Evolutionary conservation across 2,888 invertebrate species (phyloP).

Genomic region (Spatulosminthurus flaviceps): DNA sequence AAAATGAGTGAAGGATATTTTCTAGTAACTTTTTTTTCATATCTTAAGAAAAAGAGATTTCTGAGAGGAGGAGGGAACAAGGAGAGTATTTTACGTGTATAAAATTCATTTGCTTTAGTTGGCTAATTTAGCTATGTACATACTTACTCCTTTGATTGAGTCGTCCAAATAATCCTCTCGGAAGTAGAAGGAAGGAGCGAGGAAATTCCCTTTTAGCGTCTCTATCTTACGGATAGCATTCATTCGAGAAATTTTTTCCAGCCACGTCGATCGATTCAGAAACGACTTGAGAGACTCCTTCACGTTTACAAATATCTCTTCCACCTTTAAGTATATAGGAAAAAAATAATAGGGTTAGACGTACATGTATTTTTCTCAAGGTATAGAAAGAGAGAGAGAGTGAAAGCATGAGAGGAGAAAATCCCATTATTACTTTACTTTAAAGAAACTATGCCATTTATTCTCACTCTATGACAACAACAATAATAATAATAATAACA

Average conservation of each 20-base stretch:
- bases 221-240: slow-evolving; percentile 67
- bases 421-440: slow-evolving; percentile 6
- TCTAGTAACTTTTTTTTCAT: too few relatives aligned
- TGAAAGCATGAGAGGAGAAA: neutral
- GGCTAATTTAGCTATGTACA: neutral
- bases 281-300: slow-evolving; percentile 66
- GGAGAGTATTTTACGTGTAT: too few relatives aligned
- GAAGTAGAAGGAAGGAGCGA: slow-evolving; percentile 61
- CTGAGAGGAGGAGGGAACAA: too few relatives aligned
- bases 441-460: slow-evolving; percentile 4
- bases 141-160: slow-evolving; percentile 57
- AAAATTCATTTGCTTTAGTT: too few relatives aligned
- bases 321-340: slow-evolving; percentile 55
- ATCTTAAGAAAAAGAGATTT: too few relatives aligned
- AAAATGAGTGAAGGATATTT: too few relatives aligned
- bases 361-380: slow-evolving; percentile 1
- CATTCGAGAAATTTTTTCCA: slow-evolving; percentile 67
- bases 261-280: slow-evolving; percentile 65
- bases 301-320: slow-evolving; percentile 67
- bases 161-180: slow-evolving; percentile 61
- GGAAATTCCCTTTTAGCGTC: slow-evolving; percentile 65
- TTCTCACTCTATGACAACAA: slow-evolving; percentile 16
- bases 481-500: slow-evolving; percentile 5
- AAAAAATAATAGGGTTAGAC: neutral
- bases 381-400: slow-evolving; percentile 2